Conservation (phyloP, 2,888 invertebrate species). For the Drosophila emarginata region DNA sequence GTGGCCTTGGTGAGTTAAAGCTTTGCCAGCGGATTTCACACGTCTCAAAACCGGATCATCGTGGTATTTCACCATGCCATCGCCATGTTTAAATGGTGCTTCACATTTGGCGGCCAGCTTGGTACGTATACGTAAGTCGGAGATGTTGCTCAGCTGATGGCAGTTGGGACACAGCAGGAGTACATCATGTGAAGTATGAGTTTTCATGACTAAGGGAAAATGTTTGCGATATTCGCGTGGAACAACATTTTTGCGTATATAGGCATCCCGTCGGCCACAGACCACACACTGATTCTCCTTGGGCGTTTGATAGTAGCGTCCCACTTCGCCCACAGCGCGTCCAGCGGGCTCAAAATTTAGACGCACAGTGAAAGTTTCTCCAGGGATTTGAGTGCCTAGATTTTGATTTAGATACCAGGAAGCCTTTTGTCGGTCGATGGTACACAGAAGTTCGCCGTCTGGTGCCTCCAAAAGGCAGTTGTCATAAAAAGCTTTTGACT, state of each 20-base stretch:
- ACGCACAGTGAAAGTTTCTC: conserved; percentile 86
- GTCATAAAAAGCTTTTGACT: conserved; percentile 87
- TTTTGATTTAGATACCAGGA: conserved; percentile 85
- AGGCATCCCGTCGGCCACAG: conserved; percentile 87
- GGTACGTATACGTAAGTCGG: conserved; percentile 85
- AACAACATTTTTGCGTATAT: conserved; percentile 90
- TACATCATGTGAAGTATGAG: conserved; percentile 91
- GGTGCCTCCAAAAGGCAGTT: conserved; percentile 91
- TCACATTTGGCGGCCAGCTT: conserved; percentile 85
- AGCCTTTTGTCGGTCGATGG: conserved; percentile 89
- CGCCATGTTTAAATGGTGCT: conserved; percentile 85
- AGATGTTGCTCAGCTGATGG: conserved; percentile 87
- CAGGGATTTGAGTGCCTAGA: conserved; percentile 82
- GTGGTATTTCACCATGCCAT: conserved; percentile 68
- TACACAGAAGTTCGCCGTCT: conserved; percentile 89
- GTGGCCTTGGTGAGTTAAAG: conserved; percentile 83
- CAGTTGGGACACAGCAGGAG: conserved; percentile 88
- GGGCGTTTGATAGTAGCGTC: conserved; percentile 88
- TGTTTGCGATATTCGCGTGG: conserved; percentile 91
- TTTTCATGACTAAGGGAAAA: conserved; percentile 90
- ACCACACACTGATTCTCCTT: conserved; percentile 91
- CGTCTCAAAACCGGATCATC: conserved; percentile 83
- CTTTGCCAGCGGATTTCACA: conserved; percentile 85
- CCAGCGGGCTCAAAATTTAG: conserved; percentile 91
- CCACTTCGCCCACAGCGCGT: conserved; percentile 87